A percentile compares a stretch with the other conserved stretches of the same genome.
Conservation (phyloP, 2,113 vertebrate species). For the Polypterus senegalus region DNA sequence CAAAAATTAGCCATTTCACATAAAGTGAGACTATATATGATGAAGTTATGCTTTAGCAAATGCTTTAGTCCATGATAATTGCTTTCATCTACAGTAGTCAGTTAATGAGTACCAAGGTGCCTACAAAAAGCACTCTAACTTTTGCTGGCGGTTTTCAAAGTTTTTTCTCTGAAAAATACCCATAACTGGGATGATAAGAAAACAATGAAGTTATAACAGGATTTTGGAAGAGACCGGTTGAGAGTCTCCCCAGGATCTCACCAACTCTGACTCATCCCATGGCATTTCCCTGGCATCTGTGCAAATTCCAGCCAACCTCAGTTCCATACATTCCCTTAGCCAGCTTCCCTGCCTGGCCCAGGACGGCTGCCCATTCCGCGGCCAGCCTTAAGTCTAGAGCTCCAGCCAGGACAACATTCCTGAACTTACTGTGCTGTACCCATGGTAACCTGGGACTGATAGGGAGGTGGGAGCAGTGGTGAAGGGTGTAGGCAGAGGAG, state of each 20-base stretch:
- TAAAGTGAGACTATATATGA: too few species aligned
- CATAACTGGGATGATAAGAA: too few species aligned
- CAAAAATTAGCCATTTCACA: too few species aligned
- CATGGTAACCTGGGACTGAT: constrained; percentile 17
- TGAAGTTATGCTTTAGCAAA: too few species aligned
- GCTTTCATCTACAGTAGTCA: too few species aligned
- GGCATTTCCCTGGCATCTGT: constrained; percentile 58
- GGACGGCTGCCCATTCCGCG: constrained; percentile 34
- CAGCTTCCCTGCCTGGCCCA: constrained; percentile 43
- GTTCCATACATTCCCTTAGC: constrained; percentile 45
- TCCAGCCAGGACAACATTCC: constrained; percentile 50
- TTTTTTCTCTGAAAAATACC: too few species aligned
- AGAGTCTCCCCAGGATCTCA: constrained; percentile 48
- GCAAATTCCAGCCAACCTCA: constrained; percentile 50
- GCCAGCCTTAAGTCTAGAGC: constrained; percentile 34
- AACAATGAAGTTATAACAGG: too few species aligned
- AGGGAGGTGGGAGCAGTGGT: constrained; percentile 22
- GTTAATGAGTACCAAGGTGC: too few species aligned
- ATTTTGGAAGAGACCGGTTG: constrained; percentile 33
- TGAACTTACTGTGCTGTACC: constrained; percentile 36
- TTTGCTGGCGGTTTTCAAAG: too few species aligned
- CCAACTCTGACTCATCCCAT: constrained; percentile 44
- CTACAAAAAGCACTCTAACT: too few species aligned
- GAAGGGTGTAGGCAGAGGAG: constrained; percentile 15
- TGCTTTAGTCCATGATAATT: too few species aligned